Evolutionary conservation across 1,140 invertebrate species (phyloP).

Genomic region (Papilio aristodemus): DNA sequence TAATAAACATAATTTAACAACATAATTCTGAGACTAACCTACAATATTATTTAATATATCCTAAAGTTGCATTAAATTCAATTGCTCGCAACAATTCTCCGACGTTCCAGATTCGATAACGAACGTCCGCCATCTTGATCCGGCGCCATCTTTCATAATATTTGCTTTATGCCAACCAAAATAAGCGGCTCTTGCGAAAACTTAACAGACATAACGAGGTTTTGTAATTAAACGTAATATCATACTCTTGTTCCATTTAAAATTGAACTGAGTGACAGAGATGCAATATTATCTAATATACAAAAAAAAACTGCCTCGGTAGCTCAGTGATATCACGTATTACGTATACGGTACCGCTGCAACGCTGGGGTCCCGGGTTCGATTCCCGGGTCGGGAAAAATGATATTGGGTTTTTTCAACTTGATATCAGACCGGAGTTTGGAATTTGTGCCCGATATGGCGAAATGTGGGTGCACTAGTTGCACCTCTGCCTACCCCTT

Average conservation of each 20-base stretch:
- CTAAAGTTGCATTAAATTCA: conserved; percentile 23
- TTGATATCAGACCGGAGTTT: too few species aligned
- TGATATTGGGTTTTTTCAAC: too few species aligned
- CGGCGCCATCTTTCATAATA: conserved; percentile 29
- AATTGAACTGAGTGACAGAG: too few species aligned
- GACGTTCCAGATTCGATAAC: conserved; percentile 7
- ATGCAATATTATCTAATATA: too few species aligned
- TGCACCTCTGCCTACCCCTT: too few species aligned
- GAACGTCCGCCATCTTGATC: conserved; percentile 21
- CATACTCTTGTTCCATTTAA: conserved; percentile 11
- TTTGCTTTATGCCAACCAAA: conserved; percentile 22
- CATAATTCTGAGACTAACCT: conserved; percentile 17
- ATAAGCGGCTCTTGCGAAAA: conserved; percentile 13
- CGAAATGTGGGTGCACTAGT: too few species aligned
- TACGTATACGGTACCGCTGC: too few species aligned
- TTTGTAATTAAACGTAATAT: conserved; percentile 19
- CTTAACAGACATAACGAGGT: background rate
- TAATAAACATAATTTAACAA: background rate
- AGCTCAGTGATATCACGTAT: too few species aligned
- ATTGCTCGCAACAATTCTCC: background rate
- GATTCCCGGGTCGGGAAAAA: too few species aligned
- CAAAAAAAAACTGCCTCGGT: too few species aligned
- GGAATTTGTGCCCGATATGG: too few species aligned
- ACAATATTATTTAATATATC: conserved; percentile 19
- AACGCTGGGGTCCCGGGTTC: too few species aligned